Evolutionary conservation across 2,888 invertebrate species (phyloP).

Genomic region (Mesodorylaimus sp.): DNA sequence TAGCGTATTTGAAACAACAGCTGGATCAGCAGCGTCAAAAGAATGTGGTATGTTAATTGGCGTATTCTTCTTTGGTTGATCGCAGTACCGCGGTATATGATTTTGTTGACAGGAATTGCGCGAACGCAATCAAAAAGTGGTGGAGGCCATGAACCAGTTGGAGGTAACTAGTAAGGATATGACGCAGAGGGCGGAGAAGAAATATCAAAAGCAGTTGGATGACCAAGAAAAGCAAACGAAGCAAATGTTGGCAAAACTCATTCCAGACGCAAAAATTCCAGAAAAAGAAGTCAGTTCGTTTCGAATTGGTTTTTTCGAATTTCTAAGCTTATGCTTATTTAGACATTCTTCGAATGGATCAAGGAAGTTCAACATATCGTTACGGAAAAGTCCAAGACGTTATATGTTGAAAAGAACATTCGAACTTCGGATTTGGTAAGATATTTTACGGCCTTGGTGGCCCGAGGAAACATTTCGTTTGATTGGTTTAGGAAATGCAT

Average conservation of each 20-base stretch:
- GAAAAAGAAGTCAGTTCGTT: neutral
- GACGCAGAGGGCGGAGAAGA: slow-evolving; percentile 1
- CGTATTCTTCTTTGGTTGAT: neutral
- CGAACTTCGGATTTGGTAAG: too few species aligned
- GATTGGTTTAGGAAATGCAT: too few species aligned
- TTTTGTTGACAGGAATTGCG: slow-evolving; percentile 3
- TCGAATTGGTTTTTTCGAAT: neutral
- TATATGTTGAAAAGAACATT: too few species aligned
- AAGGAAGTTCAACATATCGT: slow-evolving; percentile 1
- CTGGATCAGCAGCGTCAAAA: slow-evolving; percentile 3
- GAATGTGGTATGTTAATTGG: slow-evolving; percentile 3
- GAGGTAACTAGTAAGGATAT: slow-evolving; percentile 7
- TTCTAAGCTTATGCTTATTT: neutral
- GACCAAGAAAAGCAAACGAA: neutral
- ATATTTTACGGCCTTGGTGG: too few species aligned
- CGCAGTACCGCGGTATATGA: too few species aligned
- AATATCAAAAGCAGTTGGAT: neutral
- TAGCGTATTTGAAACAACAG: neutral
- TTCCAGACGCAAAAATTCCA: neutral
- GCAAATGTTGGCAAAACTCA: slow-evolving; percentile 2
- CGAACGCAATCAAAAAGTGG: slow-evolving; percentile 6
- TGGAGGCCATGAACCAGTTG: slow-evolving; percentile 6
- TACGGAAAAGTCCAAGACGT: too few species aligned
- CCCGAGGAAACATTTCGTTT: too few species aligned
- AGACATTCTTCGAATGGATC: slow-evolving; percentile 4